Evolutionary conservation across 2,113 vertebrate genomes (phyloP).

Genomic region (Zosterops lateralis): DNA sequence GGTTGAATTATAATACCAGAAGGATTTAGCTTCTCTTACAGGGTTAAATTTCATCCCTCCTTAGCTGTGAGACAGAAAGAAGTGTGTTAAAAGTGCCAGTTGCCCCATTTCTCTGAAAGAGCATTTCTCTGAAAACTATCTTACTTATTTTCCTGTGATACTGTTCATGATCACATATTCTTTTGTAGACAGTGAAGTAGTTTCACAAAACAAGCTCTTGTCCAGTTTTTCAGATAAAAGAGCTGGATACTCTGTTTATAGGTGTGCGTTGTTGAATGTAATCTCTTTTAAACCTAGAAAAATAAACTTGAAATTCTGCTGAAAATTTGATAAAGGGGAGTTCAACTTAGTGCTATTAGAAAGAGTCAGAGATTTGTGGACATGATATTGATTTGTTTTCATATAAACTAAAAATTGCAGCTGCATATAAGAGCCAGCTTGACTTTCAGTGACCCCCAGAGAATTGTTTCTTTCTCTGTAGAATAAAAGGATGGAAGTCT

Average conservation of each 20-base stretch:
- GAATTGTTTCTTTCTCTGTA: constrained; percentile 46
- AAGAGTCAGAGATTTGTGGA: neutral
- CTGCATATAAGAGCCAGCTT: neutral
- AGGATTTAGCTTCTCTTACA: constrained; percentile 26
- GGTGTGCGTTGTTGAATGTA: neutral
- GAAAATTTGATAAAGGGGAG: constrained; percentile 23
- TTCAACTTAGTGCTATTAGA: constrained; percentile 19
- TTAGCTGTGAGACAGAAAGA: neutral
- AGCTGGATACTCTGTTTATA: neutral
- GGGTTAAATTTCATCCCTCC: constrained; percentile 21
- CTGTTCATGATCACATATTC: neutral
- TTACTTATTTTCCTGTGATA: neutral
- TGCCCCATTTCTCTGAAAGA: neutral
- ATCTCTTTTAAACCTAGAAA: constrained; percentile 8
- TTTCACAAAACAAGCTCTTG: neutral
- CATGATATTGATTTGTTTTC: constrained; percentile 45
- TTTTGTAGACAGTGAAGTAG: neutral
- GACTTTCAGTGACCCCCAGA: neutral
- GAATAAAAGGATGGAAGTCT: constrained; percentile 26
- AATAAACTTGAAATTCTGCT: constrained; percentile 27
- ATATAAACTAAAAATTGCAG: constrained; percentile 43
- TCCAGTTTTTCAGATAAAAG: neutral
- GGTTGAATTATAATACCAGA: constrained; percentile 29
- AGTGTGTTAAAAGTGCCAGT: neutral
- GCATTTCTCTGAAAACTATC: neutral